Evolutionary conservation across 1,140 invertebrate species (phyloP).

Genomic region (Gerris buenoi): DNA sequence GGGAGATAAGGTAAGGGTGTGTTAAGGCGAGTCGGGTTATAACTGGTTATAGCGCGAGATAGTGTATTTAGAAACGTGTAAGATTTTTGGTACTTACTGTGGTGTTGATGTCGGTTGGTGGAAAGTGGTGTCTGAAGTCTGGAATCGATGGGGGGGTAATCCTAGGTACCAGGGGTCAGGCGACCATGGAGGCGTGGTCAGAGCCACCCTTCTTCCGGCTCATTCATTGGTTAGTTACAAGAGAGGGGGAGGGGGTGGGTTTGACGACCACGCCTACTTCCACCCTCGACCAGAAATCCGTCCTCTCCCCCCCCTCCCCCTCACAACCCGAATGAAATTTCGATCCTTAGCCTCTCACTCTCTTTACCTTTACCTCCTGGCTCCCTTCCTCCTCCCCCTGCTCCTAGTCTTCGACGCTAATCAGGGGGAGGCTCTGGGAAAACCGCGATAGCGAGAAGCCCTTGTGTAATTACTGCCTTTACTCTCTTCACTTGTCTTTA

Average conservation of each 20-base stretch:
- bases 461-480: no score
- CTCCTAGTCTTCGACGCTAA: no score
- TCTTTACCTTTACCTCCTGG: no score
- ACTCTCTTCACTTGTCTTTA: no score
- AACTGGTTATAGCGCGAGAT: not conserved
- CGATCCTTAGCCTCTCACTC: not conserved
- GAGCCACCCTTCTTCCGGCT: not conserved
- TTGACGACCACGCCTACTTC: not conserved
- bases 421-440: no score
- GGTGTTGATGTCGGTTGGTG: not conserved
- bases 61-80: constrained; percentile 6
- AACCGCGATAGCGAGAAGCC: no score
- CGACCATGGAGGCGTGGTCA: not conserved
- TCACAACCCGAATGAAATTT: not conserved
- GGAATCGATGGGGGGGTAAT: not conserved
- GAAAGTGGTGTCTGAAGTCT: not conserved
- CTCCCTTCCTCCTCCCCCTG: no score
- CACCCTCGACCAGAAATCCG: not conserved
- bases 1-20: not conserved
- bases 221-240: not conserved
- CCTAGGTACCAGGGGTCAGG: not conserved
- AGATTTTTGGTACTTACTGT: not conserved
- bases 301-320: no score
- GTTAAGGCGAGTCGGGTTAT: not conserved
- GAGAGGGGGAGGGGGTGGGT: no score